These are phyloP conservation scores for Sebastes trivittatus DNA, from an alignment of 2,797 vertebrate genomes.

Conservation along the genomic window DNA sequence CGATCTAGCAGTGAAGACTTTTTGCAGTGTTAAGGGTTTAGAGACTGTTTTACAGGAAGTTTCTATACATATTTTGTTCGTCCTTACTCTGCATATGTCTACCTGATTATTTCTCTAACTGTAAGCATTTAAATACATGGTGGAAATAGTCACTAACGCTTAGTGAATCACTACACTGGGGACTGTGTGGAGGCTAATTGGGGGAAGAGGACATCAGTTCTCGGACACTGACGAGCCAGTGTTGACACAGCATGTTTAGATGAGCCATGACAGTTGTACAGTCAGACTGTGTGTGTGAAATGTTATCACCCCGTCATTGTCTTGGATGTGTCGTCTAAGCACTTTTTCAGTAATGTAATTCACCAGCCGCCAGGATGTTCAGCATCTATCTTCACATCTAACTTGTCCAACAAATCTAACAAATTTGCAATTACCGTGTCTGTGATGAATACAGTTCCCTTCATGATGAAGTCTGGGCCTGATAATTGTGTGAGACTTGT, in stretches of 20 bases:
- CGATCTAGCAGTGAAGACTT: constrained; percentile 81
- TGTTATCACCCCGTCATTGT: constrained; percentile 57
- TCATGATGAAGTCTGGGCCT: constrained; percentile 39
- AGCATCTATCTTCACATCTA: constrained; percentile 62
- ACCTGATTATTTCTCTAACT: constrained; percentile 58
- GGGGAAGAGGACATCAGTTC: constrained; percentile 33
- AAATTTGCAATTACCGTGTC: constrained; percentile 27
- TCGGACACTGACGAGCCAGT: constrained; percentile 42
- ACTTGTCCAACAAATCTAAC: constrained; percentile 44
- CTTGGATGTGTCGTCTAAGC: constrained; percentile 71
- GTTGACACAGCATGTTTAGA: constrained; percentile 55
- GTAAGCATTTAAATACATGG: constrained; percentile 70
- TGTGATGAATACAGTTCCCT: constrained; percentile 38
- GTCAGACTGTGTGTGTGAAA: constrained; percentile 63
- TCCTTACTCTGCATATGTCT: constrained; percentile 64
- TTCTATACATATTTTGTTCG: constrained; percentile 68
- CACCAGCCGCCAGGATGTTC: constrained; percentile 70
- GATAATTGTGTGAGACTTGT: constrained; percentile 41
- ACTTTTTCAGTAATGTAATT: constrained; percentile 73
- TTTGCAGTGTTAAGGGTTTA: constrained; percentile 84
- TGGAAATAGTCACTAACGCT: constrained; percentile 42
- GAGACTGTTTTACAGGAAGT: constrained; percentile 75
- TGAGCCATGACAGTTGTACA: constrained; percentile 72
- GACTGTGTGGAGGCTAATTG: constrained; percentile 30
- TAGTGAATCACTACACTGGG: constrained; percentile 33